A percentile compares a stretch with the other conserved stretches of the same genome.
phyloP scores from a whole-genome alignment of 2,888 invertebrate species.

The Rapana venosa region DNA sequence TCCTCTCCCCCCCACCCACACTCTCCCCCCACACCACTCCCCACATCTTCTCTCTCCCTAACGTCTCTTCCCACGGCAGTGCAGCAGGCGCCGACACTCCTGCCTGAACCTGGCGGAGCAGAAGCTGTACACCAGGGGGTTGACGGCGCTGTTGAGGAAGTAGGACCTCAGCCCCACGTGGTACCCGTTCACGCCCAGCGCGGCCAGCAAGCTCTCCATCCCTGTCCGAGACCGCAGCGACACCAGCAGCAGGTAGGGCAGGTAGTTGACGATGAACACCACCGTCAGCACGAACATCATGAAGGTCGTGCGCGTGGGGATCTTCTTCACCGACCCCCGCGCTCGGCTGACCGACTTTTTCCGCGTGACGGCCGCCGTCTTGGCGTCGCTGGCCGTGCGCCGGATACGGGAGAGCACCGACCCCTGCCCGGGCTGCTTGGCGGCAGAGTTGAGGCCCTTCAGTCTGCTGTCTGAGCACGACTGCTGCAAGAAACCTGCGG shows the following conservation, averaged over 20 bases:
- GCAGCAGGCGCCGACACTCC: slow-evolving; percentile 47
- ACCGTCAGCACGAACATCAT: slow-evolving; percentile 53
- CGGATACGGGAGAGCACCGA: neutral
- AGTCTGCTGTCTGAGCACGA: neutral
- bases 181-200: slow-evolving; percentile 45
- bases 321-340: slow-evolving; percentile 5
- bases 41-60: too few relatives aligned
- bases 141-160: slow-evolving; percentile 62
- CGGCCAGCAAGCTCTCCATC: neutral
- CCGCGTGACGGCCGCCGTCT: neutral
- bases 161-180: slow-evolving; percentile 62
- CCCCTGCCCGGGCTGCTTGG: neutral
- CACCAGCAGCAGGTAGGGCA: slow-evolving; percentile 47
- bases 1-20: too few relatives aligned
- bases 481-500: neutral
- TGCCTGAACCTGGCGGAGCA: slow-evolving; percentile 58
- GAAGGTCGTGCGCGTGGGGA: slow-evolving; percentile 32
- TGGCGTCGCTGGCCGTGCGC: slow-evolving; percentile 4
- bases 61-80: too few relatives aligned
- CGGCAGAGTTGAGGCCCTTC: neutral
- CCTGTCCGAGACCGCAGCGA: neutral
- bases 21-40: too few relatives aligned
- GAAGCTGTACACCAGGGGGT: slow-evolving; percentile 64
- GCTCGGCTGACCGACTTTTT: neutral
- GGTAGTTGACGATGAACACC: slow-evolving; percentile 55